Conservation (phyloP, 2,113 vertebrate species). For the Fukomys damarensis region DNA sequence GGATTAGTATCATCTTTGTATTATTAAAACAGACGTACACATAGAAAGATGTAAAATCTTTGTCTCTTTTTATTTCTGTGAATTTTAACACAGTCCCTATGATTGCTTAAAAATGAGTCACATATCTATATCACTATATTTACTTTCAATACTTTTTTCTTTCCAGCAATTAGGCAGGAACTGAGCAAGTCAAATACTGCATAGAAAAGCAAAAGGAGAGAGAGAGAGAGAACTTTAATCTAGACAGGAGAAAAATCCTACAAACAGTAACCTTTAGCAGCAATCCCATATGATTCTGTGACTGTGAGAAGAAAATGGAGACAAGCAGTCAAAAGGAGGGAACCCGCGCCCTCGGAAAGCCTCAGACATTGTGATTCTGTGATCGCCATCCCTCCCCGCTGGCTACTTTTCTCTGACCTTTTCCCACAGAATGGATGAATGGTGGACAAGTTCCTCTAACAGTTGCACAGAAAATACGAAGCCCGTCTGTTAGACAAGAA, state of each 20-base stretch:
- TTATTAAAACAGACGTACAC: neutral
- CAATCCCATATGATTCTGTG: conserved; percentile 83
- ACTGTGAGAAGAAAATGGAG: conserved; percentile 84
- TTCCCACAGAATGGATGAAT: conserved; percentile 86
- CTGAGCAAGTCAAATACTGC: conserved; percentile 96
- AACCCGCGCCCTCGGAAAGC: conserved; percentile 81
- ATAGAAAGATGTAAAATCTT: neutral
- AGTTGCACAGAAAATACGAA: conserved; percentile 92
- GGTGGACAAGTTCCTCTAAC: conserved; percentile 86
- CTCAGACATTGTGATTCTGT: conserved; percentile 83
- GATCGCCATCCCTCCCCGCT: conserved; percentile 85
- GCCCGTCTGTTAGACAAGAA: conserved; percentile 85
- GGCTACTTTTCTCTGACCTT: conserved; percentile 87
- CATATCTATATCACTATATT: conserved; percentile 49
- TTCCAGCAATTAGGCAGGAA: conserved; percentile 97
- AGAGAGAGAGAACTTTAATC: conserved; percentile 84
- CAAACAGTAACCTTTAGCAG: conserved; percentile 45
- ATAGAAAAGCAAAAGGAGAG: conserved; percentile 87
- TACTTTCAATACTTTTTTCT: conserved; percentile 64
- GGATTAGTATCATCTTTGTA: neutral
- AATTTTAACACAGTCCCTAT: neutral
- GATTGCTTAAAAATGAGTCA: neutral
- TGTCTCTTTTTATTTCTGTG: neutral
- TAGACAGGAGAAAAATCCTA: conserved; percentile 85
- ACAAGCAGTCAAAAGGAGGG: conserved; percentile 85